phyloP scores from a whole-genome alignment of 1,140 invertebrate species.

The Philotrypesis tridentata region DNA sequence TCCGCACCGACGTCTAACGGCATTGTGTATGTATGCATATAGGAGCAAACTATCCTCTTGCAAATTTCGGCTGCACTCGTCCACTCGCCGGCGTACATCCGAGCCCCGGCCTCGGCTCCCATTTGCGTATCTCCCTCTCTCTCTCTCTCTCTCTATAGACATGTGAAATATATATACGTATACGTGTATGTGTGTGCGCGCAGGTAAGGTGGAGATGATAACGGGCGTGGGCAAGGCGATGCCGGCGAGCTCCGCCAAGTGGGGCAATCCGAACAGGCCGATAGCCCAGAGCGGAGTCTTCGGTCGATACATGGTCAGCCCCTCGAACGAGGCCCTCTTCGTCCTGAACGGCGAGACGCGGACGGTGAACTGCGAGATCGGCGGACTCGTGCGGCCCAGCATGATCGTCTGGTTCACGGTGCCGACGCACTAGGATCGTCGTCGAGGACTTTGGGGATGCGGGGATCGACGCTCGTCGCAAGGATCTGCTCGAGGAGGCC shows the following conservation, averaged over 20 bases:
- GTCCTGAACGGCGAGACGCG: conserved; percentile 83
- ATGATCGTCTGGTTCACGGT: conserved; percentile 80
- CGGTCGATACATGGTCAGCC: conserved; percentile 84
- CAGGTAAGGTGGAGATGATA: conserved; percentile 86
- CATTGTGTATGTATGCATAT: too few relatives aligned
- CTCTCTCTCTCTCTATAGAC: too few relatives aligned
- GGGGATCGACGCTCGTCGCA: background rate
- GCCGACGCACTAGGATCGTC: conserved; percentile 67
- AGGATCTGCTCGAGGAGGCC: too few relatives aligned
- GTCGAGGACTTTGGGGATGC: background rate
- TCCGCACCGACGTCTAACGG: too few relatives aligned
- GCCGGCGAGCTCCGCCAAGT: conserved; percentile 76
- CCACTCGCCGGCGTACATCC: too few relatives aligned
- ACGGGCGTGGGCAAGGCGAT: conserved; percentile 82
- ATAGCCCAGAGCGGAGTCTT: conserved; percentile 83
- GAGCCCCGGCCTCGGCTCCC: background rate
- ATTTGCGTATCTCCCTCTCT: background rate
- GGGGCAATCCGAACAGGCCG: conserved; percentile 81
- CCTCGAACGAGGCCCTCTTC: conserved; percentile 82
- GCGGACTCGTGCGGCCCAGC: conserved; percentile 79
- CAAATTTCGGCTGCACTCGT: conserved; percentile 2
- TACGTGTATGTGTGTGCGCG: background rate
- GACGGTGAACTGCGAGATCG: conserved; percentile 87
- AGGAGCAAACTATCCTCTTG: background rate
- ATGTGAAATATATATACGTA: background rate